Conservation (phyloP, 2,888 invertebrate genomes). For the Pseudococcus viburni region DNA sequence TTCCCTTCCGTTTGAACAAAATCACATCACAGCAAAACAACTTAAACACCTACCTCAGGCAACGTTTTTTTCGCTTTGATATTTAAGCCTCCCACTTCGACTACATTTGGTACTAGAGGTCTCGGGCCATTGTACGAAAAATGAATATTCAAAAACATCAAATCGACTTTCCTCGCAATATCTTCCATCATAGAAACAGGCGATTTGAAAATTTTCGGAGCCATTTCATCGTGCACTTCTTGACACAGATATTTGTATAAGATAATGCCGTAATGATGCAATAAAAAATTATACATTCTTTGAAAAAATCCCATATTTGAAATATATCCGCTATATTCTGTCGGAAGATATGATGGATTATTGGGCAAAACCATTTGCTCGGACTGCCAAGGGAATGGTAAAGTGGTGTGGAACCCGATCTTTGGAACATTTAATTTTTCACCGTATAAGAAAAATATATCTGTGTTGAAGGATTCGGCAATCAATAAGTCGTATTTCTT, state of each 20-base stretch:
- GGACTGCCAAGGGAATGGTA: constrained; percentile 77
- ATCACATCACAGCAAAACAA: too few species aligned
- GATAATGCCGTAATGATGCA: neutral
- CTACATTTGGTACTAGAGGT: constrained; percentile 8
- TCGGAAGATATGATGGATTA: constrained; percentile 62
- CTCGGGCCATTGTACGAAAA: neutral
- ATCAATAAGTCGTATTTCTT: constrained; percentile 60
- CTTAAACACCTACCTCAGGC: neutral
- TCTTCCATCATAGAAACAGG: neutral
- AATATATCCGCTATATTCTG: constrained; percentile 40
- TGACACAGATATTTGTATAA: neutral
- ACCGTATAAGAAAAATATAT: constrained; percentile 55
- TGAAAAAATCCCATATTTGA: constrained; percentile 70
- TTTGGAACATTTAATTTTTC: constrained; percentile 2
- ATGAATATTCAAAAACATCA: constrained; percentile 41
- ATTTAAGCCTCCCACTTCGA: constrained; percentile 59
- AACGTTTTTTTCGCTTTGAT: constrained; percentile 3
- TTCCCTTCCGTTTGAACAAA: too few species aligned
- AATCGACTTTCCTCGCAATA: neutral
- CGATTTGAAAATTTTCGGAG: neutral
- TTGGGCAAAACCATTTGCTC: constrained; percentile 53
- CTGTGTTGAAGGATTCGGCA: constrained; percentile 60
- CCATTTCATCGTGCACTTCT: neutral
- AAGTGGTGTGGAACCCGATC: constrained; percentile 75
- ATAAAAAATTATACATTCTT: constrained; percentile 68